Conservation (phyloP, 92 coral and sea anemone species). For the Umimayanthus chanpuru region DNA sequence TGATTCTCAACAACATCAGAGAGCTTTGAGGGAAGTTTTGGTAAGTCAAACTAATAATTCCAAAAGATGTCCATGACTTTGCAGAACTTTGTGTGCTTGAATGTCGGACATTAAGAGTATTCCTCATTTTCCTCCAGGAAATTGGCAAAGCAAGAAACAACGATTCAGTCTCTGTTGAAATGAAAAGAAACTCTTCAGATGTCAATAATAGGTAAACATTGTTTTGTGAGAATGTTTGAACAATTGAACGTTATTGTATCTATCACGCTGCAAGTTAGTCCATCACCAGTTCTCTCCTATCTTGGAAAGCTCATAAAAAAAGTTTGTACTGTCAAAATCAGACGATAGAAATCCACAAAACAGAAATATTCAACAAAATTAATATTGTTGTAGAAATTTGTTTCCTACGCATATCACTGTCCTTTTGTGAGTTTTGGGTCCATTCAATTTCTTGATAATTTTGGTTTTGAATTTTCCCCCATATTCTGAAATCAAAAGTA, state of each 20-base stretch:
- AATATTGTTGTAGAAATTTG: no score
- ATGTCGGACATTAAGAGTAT: not conserved
- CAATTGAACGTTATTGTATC: not conserved
- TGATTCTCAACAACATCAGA: not conserved
- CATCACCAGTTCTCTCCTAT: not conserved
- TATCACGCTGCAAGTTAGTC: not conserved
- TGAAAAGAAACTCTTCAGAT: constrained; percentile 7
- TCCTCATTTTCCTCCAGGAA: not conserved
- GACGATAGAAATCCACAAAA: no score
- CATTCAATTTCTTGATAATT: no score
- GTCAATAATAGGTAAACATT: not conserved
- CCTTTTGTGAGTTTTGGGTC: no score
- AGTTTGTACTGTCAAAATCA: no score
- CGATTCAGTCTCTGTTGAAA: constrained; percentile 11
- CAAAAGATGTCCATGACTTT: not conserved
- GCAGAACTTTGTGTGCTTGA: not conserved
- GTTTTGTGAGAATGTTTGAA: not conserved
- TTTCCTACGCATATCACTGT: no score
- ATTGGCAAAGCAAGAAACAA: constrained; percentile 3
- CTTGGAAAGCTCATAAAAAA: no score
- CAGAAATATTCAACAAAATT: no score
- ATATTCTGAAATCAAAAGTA: no score
- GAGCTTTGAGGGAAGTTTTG: constrained; percentile 6
- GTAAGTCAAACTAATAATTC: not conserved
- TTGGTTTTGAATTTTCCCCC: no score